Conservation (phyloP, 2,888 invertebrate genomes). For the Neuroscelio doddi region DNA sequence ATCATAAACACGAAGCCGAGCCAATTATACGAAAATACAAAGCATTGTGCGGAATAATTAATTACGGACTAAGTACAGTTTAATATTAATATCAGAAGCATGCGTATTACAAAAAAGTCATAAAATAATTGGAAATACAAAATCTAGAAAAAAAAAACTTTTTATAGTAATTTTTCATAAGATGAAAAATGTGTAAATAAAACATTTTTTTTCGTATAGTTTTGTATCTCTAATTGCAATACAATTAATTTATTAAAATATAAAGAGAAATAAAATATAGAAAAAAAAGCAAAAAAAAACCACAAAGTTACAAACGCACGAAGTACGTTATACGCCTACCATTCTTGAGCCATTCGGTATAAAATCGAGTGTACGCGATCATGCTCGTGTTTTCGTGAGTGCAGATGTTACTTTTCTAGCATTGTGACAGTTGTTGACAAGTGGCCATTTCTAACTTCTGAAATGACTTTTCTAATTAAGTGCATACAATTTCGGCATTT, state of each 20-base stretch:
- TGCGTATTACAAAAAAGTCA: constrained; percentile 12
- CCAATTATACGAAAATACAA: constrained; percentile 20
- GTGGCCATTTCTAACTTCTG: no score
- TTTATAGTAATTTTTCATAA: not conserved
- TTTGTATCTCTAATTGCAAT: not conserved
- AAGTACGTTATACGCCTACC: constrained; percentile 3
- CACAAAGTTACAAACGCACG: not conserved
- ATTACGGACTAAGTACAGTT: constrained; percentile 20
- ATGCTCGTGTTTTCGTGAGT: constrained; percentile 5
- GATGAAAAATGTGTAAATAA: no score
- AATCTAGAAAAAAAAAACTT: not conserved
- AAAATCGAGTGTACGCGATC: constrained; percentile 1
- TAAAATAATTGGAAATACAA: constrained; percentile 12
- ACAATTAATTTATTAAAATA: not conserved
- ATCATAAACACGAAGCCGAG: constrained; percentile 24
- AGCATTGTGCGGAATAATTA: constrained; percentile 23
- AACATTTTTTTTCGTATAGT: not conserved
- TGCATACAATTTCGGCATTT: no score
- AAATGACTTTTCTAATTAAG: no score
- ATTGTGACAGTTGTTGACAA: no score
- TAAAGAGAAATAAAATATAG: not conserved
- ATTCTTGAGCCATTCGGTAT: constrained; percentile 3
- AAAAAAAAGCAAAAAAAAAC: not conserved
- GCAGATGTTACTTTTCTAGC: constrained; percentile 5
- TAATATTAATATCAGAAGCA: constrained; percentile 23